phyloP scores from a whole-genome alignment of 2,888 invertebrate species.

The Pristionchus exspectatus region DNA sequence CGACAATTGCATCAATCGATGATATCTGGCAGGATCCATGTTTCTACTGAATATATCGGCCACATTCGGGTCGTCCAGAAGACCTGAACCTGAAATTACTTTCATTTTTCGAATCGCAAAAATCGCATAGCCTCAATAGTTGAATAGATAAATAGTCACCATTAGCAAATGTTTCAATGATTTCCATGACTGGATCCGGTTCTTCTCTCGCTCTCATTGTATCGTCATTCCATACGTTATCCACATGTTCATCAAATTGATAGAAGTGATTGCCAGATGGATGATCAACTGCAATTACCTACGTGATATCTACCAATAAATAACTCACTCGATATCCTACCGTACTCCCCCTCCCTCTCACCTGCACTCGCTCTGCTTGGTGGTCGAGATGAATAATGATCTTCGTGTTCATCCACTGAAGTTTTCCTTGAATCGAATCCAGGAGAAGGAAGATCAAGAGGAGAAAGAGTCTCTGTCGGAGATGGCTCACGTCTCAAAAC shows the following conservation, averaged over 20 bases:
- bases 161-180: conserved; percentile 47
- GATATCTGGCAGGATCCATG: background rate
- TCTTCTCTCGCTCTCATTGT: conserved; percentile 5
- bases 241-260: background rate
- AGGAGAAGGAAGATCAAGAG: background rate
- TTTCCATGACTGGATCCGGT: background rate
- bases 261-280: background rate
- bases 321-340: background rate
- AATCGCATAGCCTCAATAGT: background rate
- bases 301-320: background rate
- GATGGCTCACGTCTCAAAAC: background rate
- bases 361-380: background rate
- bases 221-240: conserved; percentile 24
- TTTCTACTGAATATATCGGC: background rate
- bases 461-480: background rate
- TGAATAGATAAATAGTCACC: background rate
- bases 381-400: background rate
- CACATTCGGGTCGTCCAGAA: background rate
- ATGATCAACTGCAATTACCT: background rate
- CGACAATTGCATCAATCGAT: conserved; percentile 2
- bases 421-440: conserved; percentile 43
- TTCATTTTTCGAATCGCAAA: background rate
- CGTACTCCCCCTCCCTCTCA: background rate
- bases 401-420: background rate
- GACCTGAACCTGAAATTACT: background rate